Evolutionary conservation across 2,797 vertebrate species (phyloP).

Genomic region (Platalea minor): DNA sequence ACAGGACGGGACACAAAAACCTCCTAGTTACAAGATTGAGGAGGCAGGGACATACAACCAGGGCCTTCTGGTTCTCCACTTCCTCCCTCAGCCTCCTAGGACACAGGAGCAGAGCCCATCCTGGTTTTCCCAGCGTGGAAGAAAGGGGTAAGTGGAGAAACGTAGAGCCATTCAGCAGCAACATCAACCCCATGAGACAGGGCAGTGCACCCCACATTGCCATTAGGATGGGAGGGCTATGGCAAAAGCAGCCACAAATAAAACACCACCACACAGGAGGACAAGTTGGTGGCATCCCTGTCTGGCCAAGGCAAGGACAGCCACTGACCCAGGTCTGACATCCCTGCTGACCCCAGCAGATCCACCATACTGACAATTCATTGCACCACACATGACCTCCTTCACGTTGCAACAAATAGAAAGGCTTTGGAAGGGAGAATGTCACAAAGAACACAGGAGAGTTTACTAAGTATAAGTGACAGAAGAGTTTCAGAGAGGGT

Average conservation of each 20-base stretch:
- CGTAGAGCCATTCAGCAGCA: fast-evolving
- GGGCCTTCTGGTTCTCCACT: background rate
- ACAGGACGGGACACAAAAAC: background rate
- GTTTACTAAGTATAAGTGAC: background rate
- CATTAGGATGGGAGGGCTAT: background rate
- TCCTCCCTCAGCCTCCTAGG: background rate
- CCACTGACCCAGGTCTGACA: background rate
- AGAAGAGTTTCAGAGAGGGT: background rate
- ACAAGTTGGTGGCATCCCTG: fast-evolving
- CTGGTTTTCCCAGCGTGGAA: background rate
- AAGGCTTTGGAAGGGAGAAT: background rate
- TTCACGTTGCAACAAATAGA: fast-evolving
- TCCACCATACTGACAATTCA: background rate
- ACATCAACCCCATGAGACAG: fast-evolving
- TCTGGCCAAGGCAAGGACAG: background rate
- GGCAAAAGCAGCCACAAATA: background rate
- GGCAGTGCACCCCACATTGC: background rate
- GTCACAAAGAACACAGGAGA: fast-evolving
- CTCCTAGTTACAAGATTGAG: background rate
- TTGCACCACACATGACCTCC: fast-evolving
- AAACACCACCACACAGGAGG: background rate
- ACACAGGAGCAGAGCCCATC: fast-evolving
- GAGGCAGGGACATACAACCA: background rate
- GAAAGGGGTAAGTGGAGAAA: background rate
- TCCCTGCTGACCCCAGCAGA: background rate